These are phyloP conservation scores for Neoscelio sp. DNA, from an alignment of 2,888 invertebrate genomes.

Conservation along the genomic window DNA sequence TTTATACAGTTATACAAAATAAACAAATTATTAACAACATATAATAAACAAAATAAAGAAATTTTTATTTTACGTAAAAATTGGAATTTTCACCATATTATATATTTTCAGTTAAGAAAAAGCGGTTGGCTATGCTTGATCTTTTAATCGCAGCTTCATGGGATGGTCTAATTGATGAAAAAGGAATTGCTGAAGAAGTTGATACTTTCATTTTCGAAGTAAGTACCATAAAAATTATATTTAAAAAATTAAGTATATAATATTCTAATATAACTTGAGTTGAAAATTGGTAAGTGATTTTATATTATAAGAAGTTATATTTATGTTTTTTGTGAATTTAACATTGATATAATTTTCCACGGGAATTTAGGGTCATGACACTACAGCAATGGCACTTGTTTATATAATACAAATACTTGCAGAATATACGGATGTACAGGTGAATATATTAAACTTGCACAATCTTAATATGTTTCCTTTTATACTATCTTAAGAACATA, in stretches of 20 bases:
- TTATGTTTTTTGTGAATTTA: not conserved
- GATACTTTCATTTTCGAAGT: constrained; percentile 73
- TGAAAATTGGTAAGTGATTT: too few relatives aligned
- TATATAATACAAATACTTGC: constrained; percentile 27
- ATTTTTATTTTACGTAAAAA: too few relatives aligned
- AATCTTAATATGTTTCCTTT: too few relatives aligned
- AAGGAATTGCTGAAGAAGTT: constrained; percentile 71
- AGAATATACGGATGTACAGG: constrained; percentile 25
- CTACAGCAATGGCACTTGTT: constrained; percentile 41
- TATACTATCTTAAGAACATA: too few relatives aligned
- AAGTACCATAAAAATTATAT: not conserved
- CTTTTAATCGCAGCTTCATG: constrained; percentile 65
- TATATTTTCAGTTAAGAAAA: constrained; percentile 30
- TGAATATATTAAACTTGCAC: too few relatives aligned
- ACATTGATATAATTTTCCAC: not conserved
- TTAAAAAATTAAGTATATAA: not conserved
- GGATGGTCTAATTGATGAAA: constrained; percentile 63
- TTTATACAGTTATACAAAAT: too few relatives aligned
- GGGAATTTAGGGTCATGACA: constrained; percentile 54
- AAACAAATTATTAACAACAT: too few relatives aligned
- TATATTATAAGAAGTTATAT: too few relatives aligned
- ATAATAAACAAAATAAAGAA: not conserved
- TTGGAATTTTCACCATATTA: too few relatives aligned
- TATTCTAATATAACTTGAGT: too few relatives aligned
- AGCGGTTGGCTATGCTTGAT: constrained; percentile 69